These are phyloP conservation scores for Arrhamphus sclerolepis DNA, from an alignment of 2,797 vertebrate species.

Conservation along the genomic window DNA sequence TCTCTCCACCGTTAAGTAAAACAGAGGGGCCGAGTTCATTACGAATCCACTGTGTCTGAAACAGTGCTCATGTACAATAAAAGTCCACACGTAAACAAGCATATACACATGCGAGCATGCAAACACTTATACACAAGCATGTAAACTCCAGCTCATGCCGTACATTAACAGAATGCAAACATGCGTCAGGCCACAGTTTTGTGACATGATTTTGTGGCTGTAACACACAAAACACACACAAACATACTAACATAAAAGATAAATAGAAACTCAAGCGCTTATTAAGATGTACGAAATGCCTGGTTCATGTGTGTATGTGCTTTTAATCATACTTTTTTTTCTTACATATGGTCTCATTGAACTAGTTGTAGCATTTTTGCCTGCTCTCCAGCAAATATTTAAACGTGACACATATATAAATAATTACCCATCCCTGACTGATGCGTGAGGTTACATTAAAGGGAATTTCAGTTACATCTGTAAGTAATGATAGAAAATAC, in stretches of 20 bases:
- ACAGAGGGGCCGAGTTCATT: conserved; percentile 42
- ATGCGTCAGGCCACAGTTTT: conserved; percentile 52
- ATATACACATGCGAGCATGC: conserved; percentile 26
- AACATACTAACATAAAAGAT: conserved; percentile 25
- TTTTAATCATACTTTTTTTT: conserved; percentile 58
- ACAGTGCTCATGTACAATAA: conserved; percentile 53
- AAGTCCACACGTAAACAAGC: conserved; percentile 25
- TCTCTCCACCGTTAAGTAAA: conserved; percentile 34
- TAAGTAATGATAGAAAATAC: conserved; percentile 72
- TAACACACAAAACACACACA: conserved; percentile 59
- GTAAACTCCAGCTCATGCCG: conserved; percentile 52
- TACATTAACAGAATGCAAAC: conserved; percentile 59
- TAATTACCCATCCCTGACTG: conserved; percentile 75
- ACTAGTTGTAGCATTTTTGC: conserved; percentile 81
- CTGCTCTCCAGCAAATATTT: conserved; percentile 80
- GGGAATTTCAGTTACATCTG: conserved; percentile 71
- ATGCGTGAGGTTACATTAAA: conserved; percentile 69
- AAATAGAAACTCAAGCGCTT: conserved; percentile 49
- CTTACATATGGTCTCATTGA: conserved; percentile 70
- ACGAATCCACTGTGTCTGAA: conserved; percentile 23
- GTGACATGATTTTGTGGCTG: conserved; percentile 58
- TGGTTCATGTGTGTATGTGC: conserved; percentile 65
- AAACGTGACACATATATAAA: conserved; percentile 80
- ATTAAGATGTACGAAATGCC: conserved; percentile 32
- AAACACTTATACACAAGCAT: conserved; percentile 54